These are phyloP conservation scores for Archocentrus centrarchus DNA, from an alignment of 2,113 vertebrate genomes.

Conservation along the genomic window DNA sequence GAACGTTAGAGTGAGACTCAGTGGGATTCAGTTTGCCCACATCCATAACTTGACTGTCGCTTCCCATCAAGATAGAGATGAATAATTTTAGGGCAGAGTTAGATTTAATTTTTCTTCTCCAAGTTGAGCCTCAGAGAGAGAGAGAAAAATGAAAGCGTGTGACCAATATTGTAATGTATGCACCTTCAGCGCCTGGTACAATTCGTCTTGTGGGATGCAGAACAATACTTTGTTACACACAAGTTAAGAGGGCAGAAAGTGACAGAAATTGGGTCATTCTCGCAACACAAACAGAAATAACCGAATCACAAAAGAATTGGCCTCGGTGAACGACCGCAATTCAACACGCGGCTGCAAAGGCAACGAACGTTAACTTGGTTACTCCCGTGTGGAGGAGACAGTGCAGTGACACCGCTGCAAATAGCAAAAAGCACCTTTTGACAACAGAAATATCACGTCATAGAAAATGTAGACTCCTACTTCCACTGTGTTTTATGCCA, in stretches of 20 bases:
- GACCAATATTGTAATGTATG: neutral
- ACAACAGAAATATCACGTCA: no score
- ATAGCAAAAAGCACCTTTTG: neutral
- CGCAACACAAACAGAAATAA: neutral
- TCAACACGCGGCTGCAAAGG: neutral
- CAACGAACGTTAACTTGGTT: neutral
- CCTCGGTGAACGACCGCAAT: neutral
- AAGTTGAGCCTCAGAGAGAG: neutral
- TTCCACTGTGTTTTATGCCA: no score
- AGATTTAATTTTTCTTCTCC: slow-evolving; percentile 1
- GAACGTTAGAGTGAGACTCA: slow-evolving; percentile 12
- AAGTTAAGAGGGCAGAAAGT: slow-evolving; percentile 5
- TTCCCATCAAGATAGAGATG: slow-evolving; percentile 18
- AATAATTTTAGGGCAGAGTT: slow-evolving; percentile 15
- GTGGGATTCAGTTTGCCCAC: slow-evolving; percentile 37
- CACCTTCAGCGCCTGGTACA: neutral
- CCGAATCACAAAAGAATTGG: neutral
- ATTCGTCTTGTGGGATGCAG: neutral
- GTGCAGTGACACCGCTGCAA: fast-evolving
- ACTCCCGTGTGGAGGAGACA: neutral
- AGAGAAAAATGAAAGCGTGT: neutral
- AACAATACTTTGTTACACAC: neutral
- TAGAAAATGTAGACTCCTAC: neutral
- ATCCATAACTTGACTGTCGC: slow-evolving; percentile 40
- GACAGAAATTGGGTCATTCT: neutral